Evolutionary conservation across 1,140 invertebrate species (phyloP), one percentile per base, ranked within the genome.

Genomic region (Cydia amplana): DNA sequence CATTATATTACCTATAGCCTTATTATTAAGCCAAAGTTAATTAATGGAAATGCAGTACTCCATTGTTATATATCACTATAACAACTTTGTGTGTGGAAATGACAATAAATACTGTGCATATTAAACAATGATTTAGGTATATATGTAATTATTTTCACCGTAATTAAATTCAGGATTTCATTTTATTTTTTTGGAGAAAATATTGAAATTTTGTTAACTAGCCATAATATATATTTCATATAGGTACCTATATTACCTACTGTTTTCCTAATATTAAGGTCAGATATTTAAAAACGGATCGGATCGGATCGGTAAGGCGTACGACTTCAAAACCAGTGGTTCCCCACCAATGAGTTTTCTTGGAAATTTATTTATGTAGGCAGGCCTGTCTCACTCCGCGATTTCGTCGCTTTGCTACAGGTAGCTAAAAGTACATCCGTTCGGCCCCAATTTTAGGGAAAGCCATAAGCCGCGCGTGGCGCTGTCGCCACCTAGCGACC

Each of bases 11-110:
- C 86, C 85, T 88, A 87, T 87, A 86, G 79, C 82, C 89, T 87
- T 86, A 89, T 91, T 91, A 90, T 89, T 89, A 87, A 86, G 84
- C 82, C 80, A 80, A 87, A 89, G 86, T 89, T 86, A 88, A 91
- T 91, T 89, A 90, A 83, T n/a, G n/a, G 77, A 80, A 83, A 80
- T 83, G 79, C 80, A 81, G 76, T 77, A 85, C 83, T 43, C 77
- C 79, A 77, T 79, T 76, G 63, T 77, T 82, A 16, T 67, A 49
- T 67, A 36, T 67, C 14, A n/a, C 28, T 16, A 3, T 67, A 67
- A 67, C 40, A 67, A 67, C 28, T 67, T n/a, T n/a, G 23, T 40
- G 20, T 32, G 64, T 32, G 64, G 28, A 67, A 67, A 55, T 55
- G 51, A 55, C 51, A 55, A 1, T 55, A 49, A 55, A 18, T 55